Conservation (phyloP, 2,113 vertebrate genomes). For the Rhynchomys soricoides region DNA sequence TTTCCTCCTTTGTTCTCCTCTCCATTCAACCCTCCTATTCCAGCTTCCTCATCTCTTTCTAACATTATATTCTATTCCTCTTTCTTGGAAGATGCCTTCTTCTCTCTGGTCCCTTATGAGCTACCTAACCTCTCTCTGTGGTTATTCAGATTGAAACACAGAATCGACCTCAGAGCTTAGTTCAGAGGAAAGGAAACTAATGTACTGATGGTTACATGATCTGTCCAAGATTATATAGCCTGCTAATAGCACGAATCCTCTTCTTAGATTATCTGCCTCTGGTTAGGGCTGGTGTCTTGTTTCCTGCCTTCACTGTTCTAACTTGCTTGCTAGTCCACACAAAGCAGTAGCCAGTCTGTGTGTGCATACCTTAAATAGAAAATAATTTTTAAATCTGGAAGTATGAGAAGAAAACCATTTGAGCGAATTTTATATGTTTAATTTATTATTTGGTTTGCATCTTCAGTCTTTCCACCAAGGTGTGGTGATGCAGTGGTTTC, state of each 20-base stretch:
- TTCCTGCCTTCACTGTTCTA: background rate
- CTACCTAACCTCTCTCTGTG: background rate
- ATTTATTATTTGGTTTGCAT: background rate
- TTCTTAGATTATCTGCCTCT: background rate
- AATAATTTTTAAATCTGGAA: background rate
- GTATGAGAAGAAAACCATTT: background rate
- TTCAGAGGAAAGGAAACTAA: conserved; percentile 39
- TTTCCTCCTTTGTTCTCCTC: background rate
- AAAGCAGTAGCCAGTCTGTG: background rate
- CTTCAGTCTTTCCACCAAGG: background rate
- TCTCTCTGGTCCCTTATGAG: background rate
- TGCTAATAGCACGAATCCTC: background rate
- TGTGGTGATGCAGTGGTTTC: background rate
- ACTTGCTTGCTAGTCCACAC: conserved; percentile 2
- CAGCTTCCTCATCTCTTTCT: background rate
- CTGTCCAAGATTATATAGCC: background rate
- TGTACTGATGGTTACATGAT: conserved; percentile 24
- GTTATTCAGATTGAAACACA: background rate
- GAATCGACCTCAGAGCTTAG: background rate
- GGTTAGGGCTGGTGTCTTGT: background rate
- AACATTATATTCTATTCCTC: background rate
- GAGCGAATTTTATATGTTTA: background rate
- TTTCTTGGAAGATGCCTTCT: background rate
- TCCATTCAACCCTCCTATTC: background rate
- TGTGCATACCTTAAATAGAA: conserved; percentile 38